A percentile compares a stretch with the other conserved stretches of the same genome.
Evolutionary conservation across 2,113 vertebrate species (phyloP).

Genomic region (Nothoprocta pentlandii): DNA sequence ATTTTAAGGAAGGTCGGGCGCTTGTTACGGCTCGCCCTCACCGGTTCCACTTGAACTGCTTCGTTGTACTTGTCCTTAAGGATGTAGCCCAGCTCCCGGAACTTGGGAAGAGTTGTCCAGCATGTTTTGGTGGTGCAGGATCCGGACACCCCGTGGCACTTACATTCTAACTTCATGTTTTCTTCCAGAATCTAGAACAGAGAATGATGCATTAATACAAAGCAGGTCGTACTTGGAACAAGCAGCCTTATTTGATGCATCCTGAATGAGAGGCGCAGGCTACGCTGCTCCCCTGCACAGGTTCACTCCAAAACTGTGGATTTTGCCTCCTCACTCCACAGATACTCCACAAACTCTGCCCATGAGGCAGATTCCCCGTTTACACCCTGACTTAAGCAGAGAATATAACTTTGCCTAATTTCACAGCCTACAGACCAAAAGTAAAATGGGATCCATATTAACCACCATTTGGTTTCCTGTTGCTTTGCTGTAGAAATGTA

Average conservation of each 20-base stretch:
- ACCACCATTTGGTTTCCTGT: not conserved
- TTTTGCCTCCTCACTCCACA: not conserved
- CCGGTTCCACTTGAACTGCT: constrained; percentile 93
- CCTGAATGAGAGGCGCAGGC: accelerated
- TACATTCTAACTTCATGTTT: constrained; percentile 94
- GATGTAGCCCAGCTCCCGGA: constrained; percentile 95
- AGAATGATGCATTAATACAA: not conserved
- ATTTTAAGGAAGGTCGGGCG: constrained; percentile 96
- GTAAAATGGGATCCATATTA: not conserved
- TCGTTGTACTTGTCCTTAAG: constrained; percentile 96
- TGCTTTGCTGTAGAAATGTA: accelerated
- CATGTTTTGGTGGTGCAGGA: constrained; percentile 98
- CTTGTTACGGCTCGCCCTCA: constrained; percentile 94
- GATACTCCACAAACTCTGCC: not conserved
- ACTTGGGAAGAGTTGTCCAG: constrained; percentile 98
- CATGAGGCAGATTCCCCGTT: not conserved
- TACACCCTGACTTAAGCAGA: not conserved
- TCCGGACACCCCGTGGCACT: constrained; percentile 94
- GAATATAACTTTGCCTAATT: not conserved
- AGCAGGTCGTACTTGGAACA: not conserved
- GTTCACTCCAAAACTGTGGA: not conserved
- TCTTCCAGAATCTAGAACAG: constrained; percentile 90
- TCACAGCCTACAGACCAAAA: not conserved
- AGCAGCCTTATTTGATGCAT: not conserved
- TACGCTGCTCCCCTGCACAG: not conserved